Conservation (phyloP, 2,888 invertebrate genomes). For the Erebia ligea region DNA sequence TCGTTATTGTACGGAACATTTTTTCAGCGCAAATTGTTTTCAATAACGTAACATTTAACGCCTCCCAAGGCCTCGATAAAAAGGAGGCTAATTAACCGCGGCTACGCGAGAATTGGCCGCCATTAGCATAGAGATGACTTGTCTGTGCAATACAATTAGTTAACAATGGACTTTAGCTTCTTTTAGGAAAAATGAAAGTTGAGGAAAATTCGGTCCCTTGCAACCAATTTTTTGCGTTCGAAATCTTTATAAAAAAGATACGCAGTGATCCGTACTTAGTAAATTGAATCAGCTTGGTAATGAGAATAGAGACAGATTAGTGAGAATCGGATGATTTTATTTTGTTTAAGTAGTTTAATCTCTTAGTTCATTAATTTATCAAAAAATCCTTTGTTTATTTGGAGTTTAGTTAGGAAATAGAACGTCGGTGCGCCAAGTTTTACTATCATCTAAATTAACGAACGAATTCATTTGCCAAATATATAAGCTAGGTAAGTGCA, state of each 20-base stretch:
- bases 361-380: too few species aligned
- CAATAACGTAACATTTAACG: slow-evolving; percentile 47
- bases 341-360: neutral
- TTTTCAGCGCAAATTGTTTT: slow-evolving; percentile 43
- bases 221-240: slow-evolving; percentile 1
- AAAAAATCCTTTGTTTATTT: too few species aligned
- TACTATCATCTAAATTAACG: too few species aligned
- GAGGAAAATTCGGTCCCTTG: neutral
- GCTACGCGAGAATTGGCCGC: slow-evolving; percentile 38
- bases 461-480: too few species aligned
- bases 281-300: neutral
- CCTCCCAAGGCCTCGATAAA: slow-evolving; percentile 44
- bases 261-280: neutral
- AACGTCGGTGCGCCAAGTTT: too few species aligned
- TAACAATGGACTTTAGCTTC: slow-evolving; percentile 19
- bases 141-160: slow-evolving; percentile 27
- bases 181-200: slow-evolving; percentile 8
- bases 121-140: slow-evolving; percentile 48
- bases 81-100: slow-evolving; percentile 48
- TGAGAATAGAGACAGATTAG: neutral
- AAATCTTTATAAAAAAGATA: neutral
- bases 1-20: slow-evolving; percentile 18
- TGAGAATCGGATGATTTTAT: neutral
- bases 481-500: too few species aligned
- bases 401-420: too few species aligned